These are phyloP conservation scores for Coenobita brevimanus DNA, from an alignment of 1,140 invertebrate species.

Conservation along the genomic window DNA sequence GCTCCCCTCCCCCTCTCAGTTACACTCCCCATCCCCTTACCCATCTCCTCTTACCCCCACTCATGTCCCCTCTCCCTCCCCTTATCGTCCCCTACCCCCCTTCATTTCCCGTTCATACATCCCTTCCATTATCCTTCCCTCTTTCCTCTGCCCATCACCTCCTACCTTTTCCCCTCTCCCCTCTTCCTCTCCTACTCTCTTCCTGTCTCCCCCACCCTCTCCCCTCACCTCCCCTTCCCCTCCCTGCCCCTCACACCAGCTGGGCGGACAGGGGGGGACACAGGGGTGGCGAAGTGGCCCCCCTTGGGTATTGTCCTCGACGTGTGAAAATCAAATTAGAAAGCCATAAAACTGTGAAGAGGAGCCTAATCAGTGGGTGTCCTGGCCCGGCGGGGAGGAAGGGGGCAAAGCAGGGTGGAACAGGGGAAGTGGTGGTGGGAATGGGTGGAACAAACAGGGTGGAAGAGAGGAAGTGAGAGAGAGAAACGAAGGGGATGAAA, in stretches of 20 bases:
- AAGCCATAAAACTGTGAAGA: slow-evolving; percentile 59
- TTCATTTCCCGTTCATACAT: background rate
- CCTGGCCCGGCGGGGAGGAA: background rate
- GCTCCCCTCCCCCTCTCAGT: background rate
- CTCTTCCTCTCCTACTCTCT: background rate
- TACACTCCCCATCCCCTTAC: too few species aligned
- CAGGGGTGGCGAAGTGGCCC: slow-evolving; percentile 11
- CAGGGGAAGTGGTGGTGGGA: background rate
- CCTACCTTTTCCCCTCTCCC: background rate
- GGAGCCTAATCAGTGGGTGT: slow-evolving; percentile 46
- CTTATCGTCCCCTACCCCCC: background rate
- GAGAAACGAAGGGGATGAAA: background rate
- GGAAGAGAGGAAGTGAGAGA: slow-evolving; percentile 11
- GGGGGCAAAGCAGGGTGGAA: background rate
- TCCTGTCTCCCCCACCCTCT: background rate
- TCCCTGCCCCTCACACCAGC: background rate
- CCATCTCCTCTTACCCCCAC: too few species aligned
- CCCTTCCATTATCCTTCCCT: background rate
- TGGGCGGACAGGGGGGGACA: slow-evolving; percentile 33
- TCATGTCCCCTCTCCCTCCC: background rate
- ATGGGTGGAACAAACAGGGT: background rate
- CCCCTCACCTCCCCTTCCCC: background rate
- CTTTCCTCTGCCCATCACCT: background rate
- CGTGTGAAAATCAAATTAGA: slow-evolving; percentile 63
- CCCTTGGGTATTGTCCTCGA: slow-evolving; percentile 34